Evolutionary conservation across 1,140 invertebrate genomes (phyloP), one percentile per base, ranked within the genome.

Genomic region (Rhyzopertha dominica): DNA sequence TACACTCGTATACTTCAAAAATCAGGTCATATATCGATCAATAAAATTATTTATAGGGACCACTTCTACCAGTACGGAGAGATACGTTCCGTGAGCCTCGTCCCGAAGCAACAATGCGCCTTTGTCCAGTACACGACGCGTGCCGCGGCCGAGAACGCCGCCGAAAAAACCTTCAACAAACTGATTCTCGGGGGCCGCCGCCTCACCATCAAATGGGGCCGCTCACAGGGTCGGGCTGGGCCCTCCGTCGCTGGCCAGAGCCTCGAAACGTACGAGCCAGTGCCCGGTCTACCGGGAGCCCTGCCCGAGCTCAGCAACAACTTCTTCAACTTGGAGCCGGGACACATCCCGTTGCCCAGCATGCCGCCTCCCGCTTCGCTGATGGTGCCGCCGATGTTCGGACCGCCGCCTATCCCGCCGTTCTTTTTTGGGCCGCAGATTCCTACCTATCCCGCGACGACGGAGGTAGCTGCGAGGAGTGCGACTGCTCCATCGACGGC

Each of bases 11-110:
- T n/a, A n/a, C n/a, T n/a, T n/a, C n/a, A n/a, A n/a, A n/a, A n/a
- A n/a, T n/a, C n/a, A n/a, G n/a, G n/a, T n/a, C n/a, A n/a, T n/a
- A n/a, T n/a, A n/a, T n/a, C 29, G 28, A 51, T 30, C 64, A 25
- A 30, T 2, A n/a, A 30, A 72, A 43, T 45, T 38, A 8, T 53
- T 65, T 65, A 23, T 56, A 82, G 83, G 44, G 86, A 92, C 69
- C 82, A 91, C 63, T 99, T 99, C 65, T 99, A 99, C 72, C 95
- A 99, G 67, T 99, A 90, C 74, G 96, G 96, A n/a, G 96, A 99
- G 71, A 96, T 99, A 39, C 79, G 96, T 16, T 87, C 85, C 2
- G 77, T 99, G 1, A 95, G 91, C 28, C 74, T 98, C 52, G 88
- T 98, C 2, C 80, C 81, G 0, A 83, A 92, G 53, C 94, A 98